Evolutionary conservation across 2,888 invertebrate species (phyloP).

Genomic region (Andrena hattorfiana): DNA sequence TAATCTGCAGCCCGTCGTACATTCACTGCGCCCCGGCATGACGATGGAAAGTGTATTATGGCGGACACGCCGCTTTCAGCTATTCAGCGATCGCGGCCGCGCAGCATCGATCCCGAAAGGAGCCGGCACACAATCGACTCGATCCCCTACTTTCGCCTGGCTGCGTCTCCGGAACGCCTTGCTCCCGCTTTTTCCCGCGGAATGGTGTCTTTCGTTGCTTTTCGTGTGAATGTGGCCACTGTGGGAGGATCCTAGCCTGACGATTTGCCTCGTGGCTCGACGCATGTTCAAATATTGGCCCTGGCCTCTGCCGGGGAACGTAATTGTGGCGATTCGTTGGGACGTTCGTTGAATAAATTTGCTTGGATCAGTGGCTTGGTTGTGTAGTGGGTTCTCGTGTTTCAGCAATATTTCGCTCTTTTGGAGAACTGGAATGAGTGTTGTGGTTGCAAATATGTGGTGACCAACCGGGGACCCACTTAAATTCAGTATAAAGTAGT

Average conservation of each 20-base stretch:
- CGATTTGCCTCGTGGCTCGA: background rate
- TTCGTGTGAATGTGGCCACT: background rate
- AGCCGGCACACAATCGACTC: conserved; percentile 17
- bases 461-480: too few species aligned
- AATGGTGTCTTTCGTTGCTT: too few species aligned
- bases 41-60: conserved; percentile 58
- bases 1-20: conserved; percentile 45
- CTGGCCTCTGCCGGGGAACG: background rate
- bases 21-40: conserved; percentile 31
- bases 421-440: background rate
- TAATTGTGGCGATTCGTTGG: background rate
- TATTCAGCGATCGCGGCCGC: conserved; percentile 26
- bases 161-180: background rate
- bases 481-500: too few species aligned
- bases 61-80: conserved; percentile 43
- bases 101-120: conserved; percentile 38
- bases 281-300: conserved; percentile 13
- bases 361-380: background rate
- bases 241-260: background rate
- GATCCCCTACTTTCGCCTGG: conserved; percentile 5
- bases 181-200: background rate
- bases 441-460: background rate
- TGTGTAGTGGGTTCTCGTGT: background rate
- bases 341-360: background rate
- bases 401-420: background rate